Conservation (phyloP, 2,113 vertebrate genomes). For the Pavo muticus region DNA sequence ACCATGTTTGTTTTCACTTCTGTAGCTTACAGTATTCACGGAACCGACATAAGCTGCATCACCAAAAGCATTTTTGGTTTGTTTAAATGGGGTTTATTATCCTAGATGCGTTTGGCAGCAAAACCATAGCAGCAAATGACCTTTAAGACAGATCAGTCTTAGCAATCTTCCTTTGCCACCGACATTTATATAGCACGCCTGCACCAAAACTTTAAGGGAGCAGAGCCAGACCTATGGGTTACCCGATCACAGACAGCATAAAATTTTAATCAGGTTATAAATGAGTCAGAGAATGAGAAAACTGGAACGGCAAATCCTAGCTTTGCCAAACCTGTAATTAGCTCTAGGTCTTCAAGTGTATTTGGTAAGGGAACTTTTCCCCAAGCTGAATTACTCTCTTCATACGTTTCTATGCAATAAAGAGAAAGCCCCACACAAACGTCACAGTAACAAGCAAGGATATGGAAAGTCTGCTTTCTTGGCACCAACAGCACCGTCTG, state of each 20-base stretch:
- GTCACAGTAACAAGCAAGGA: constrained; percentile 16
- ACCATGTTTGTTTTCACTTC: background rate
- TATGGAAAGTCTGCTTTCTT: constrained; percentile 12
- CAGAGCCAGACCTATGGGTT: background rate
- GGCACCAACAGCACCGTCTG: constrained; percentile 29
- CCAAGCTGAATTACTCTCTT: constrained; percentile 14
- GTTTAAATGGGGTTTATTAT: background rate
- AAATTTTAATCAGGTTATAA: background rate
- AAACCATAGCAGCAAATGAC: background rate
- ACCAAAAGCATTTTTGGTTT: background rate
- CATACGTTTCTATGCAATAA: constrained; percentile 7
- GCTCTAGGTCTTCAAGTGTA: no score
- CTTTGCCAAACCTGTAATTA: background rate
- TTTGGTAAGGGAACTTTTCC: background rate
- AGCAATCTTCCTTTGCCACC: background rate
- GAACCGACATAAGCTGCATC: background rate
- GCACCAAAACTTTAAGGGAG: background rate
- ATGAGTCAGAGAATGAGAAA: background rate
- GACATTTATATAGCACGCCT: background rate
- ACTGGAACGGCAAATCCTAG: background rate
- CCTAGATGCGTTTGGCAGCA: background rate
- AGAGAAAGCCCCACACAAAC: constrained; percentile 19
- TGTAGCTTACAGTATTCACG: background rate
- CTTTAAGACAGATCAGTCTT: background rate
- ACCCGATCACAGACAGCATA: background rate